Evolutionary conservation across 1,140 invertebrate species (phyloP).

Genomic region (Lordiphosa mommai): DNA sequence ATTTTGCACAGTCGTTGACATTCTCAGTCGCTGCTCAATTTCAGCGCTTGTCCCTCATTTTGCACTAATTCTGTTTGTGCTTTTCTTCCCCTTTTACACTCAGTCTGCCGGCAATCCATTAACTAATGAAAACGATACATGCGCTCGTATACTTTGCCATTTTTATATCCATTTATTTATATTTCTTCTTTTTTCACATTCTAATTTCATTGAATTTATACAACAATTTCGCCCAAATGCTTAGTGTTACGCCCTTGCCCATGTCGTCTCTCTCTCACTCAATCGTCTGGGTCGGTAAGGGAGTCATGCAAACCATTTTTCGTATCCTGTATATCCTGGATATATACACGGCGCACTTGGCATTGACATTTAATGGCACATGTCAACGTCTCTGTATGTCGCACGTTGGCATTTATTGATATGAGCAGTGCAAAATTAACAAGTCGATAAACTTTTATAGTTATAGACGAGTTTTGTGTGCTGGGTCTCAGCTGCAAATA

Average conservation of each 20-base stretch:
- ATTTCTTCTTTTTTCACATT: conserved; percentile 51
- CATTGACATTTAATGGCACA: conserved; percentile 60
- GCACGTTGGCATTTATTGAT: conserved; percentile 66
- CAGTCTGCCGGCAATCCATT: conserved; percentile 40
- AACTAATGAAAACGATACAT: conserved; percentile 67
- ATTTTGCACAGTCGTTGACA: neutral
- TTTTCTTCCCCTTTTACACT: neutral
- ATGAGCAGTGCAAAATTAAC: conserved; percentile 59
- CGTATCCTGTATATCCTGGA: conserved; percentile 29
- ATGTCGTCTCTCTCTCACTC: neutral
- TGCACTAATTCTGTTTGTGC: conserved; percentile 27
- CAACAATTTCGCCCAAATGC: conserved; percentile 65
- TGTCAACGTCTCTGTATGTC: conserved; percentile 54
- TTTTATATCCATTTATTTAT: conserved; percentile 33
- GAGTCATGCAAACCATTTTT: conserved; percentile 43
- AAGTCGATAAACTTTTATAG: conserved; percentile 74
- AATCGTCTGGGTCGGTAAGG: neutral
- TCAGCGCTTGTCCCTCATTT: neutral
- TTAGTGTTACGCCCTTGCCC: conserved; percentile 18
- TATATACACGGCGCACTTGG: conserved; percentile 7
- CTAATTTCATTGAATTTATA: conserved; percentile 72
- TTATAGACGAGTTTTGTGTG: conserved; percentile 15
- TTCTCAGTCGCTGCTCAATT: neutral
- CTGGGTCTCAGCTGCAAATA: conserved; percentile 54
- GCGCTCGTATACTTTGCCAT: conserved; percentile 29